phyloP scores from a whole-genome alignment of 2,888 invertebrate genomes.

The Ariolimax columbianus region DNA sequence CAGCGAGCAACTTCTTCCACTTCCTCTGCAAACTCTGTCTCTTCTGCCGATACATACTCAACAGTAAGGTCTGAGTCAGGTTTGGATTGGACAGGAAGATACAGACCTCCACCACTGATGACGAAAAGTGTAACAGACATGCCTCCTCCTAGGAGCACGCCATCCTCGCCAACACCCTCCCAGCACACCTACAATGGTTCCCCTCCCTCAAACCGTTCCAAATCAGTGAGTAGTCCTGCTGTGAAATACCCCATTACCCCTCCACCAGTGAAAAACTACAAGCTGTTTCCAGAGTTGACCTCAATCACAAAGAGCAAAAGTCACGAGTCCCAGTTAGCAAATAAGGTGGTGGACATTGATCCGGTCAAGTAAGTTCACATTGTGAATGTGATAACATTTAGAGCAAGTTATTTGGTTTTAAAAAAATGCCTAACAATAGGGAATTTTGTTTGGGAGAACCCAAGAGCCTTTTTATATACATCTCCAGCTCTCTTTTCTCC shows the following conservation, averaged over 20 bases:
- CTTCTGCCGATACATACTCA: constrained; percentile 34
- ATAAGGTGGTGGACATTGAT: constrained; percentile 81
- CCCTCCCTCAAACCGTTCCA: constrained; percentile 80
- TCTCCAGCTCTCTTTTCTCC: no score
- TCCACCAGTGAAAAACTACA: constrained; percentile 86
- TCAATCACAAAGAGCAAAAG: constrained; percentile 91
- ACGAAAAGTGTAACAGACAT: constrained; percentile 74
- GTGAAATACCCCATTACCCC: constrained; percentile 88
- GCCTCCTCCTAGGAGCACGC: constrained; percentile 73
- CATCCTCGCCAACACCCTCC: constrained; percentile 73
- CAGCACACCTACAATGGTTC: constrained; percentile 76
- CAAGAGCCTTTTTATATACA: no score
- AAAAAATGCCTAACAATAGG: no score
- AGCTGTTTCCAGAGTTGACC: constrained; percentile 81
- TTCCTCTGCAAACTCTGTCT: constrained; percentile 59
- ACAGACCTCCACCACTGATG: constrained; percentile 76
- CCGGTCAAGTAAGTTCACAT: constrained; percentile 64
- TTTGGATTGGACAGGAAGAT: constrained; percentile 3
- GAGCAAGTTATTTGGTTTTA: no score
- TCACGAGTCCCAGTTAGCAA: constrained; percentile 91
- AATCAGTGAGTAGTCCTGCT: constrained; percentile 74
- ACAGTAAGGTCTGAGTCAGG: constrained; percentile 19
- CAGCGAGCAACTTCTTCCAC: constrained; percentile 73
- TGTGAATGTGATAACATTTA: no score
- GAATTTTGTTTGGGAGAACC: no score